Percentiles rank a stretch among this genome's conserved stretches.
Conservation (phyloP, 2,113 vertebrate genomes). For the Sphyrna mokarran region DNA sequence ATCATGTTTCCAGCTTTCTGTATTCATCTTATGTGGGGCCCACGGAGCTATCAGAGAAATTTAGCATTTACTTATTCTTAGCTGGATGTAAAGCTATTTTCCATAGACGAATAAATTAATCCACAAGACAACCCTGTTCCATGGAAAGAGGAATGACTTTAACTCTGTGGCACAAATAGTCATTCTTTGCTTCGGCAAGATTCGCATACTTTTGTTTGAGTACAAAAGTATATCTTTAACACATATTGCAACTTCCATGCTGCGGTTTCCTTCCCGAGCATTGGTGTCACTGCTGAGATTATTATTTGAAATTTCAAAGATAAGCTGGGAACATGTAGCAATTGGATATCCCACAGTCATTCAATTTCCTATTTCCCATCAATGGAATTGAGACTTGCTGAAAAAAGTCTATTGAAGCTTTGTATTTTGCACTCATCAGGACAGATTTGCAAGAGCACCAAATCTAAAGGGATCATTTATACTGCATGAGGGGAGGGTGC, state of each 20-base stretch:
- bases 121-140: not conserved
- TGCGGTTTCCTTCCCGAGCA: too few relatives aligned
- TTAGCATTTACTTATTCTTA: not conserved
- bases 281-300: not conserved
- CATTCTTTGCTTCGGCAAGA: not conserved
- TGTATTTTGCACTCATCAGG: too few relatives aligned
- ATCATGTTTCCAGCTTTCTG: not conserved
- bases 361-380: not conserved
- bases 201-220: too few relatives aligned
- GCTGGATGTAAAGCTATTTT: not conserved
- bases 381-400: not conserved
- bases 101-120: not conserved
- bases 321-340: not conserved
- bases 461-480: too few relatives aligned
- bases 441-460: too few relatives aligned
- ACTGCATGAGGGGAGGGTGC: too few relatives aligned
- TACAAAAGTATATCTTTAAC: not conserved
- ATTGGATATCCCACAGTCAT: not conserved
- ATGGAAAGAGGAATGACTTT: not conserved
- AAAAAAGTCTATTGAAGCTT: too few relatives aligned
- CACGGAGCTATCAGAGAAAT: not conserved
- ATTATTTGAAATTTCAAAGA: not conserved
- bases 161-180: not conserved
- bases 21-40: not conserved
- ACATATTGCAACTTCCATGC: not conserved